Percentiles rank a stretch among this genome's conserved stretches.
Evolutionary conservation across 2,888 invertebrate species (phyloP).

Genomic region (Heliconius charithonia): DNA sequence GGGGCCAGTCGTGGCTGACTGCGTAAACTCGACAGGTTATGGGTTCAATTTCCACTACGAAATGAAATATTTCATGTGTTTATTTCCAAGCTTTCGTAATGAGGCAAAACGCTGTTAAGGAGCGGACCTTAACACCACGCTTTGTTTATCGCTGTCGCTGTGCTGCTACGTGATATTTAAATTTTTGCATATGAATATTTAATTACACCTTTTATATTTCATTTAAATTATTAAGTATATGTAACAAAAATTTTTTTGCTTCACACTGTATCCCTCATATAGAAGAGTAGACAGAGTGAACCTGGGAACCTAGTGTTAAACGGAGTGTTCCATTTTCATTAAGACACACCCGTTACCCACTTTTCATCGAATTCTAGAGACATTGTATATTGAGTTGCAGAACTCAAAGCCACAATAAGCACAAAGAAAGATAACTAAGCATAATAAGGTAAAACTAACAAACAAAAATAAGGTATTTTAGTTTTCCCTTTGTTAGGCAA

Average conservation of each 20-base stretch:
- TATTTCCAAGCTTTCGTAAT: neutral
- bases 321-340: too few species aligned
- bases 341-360: too few species aligned
- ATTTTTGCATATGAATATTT: too few species aligned
- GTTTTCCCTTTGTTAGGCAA: slow-evolving; percentile 11
- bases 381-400: neutral
- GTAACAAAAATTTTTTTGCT: neutral
- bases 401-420: too few species aligned
- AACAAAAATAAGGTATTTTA: neutral
- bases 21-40: too few species aligned
- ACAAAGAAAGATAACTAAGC: neutral
- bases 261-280: neutral
- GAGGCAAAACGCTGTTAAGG: neutral
- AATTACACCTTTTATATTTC: too few species aligned
- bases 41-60: too few species aligned
- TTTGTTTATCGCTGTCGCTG: too few species aligned
- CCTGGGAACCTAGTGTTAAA: too few species aligned
- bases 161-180: too few species aligned
- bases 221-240: too few species aligned
- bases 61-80: neutral
- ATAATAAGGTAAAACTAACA: neutral
- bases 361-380: neutral
- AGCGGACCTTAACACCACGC: neutral
- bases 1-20: too few species aligned
- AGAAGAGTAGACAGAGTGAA: neutral